Base-by-base conservation (phyloP, 2,113 vertebrate genomes). In the Pelusios castaneus region DNA sequence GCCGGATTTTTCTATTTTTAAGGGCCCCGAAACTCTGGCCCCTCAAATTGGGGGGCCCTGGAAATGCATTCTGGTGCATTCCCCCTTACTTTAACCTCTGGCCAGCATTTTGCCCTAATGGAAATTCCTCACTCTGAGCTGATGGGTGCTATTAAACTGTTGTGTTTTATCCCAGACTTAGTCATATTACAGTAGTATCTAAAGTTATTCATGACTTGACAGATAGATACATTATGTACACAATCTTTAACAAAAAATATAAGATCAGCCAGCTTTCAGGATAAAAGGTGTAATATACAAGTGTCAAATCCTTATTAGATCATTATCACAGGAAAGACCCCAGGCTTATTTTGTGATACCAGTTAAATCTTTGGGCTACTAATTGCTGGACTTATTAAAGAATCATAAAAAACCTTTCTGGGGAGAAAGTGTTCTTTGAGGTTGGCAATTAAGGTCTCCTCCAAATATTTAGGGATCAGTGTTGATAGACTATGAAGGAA, bases 181-280 rank as follows among this genome's bases (percentile, higher is more conserved):
- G 85, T 92, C 91, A 55, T 94, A 90, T 77, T 91, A 92, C 87
- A 22, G 67, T 92, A 38, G 55, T 80, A 78, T 87, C 29, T 95
- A 82, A 60, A 29, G 88, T 86, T 87, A 79, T 90, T 97, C 47
- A 82, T 89, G 83, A 83, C 34, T 93, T 92, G 80, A 88, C 81
- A 90, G 77, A 85, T 70, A 94, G 84, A 88, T 91, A 56, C 63
- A 83, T 95, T 55, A 73, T 17, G 43, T 60, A 70, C 9, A 70
- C 17, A 89, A 80, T 86, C 87, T 92, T 89, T 92, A 89, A 95
- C 92, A 93, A 91, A 93, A 91, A 89, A 93, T 91, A 82, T 82
- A 7, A 91, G 13, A 29, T 47, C 80, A 94, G 25, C 10, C 41
- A 60, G 60, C 89, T 60, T 89, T 87, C 43, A n/a, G 41, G 84